phyloP scores from a whole-genome alignment of 2,797 vertebrate species.

The Danionella dracula region DNA sequence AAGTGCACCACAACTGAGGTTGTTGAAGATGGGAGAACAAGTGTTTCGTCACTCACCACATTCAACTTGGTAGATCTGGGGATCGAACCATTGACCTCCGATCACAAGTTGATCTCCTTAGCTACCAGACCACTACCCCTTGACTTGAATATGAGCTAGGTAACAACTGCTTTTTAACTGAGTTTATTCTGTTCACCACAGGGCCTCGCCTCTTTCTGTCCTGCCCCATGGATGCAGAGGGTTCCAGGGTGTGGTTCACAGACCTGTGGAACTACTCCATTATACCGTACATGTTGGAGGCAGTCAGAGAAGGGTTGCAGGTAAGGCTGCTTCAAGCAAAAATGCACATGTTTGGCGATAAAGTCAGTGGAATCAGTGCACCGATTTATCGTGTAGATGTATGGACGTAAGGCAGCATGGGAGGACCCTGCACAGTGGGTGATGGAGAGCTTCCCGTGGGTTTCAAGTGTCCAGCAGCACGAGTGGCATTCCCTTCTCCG shows the following conservation, averaged over 20 bases:
- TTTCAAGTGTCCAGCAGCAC: conserved; percentile 68
- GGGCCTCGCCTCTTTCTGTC: conserved; percentile 85
- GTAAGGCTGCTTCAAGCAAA: conserved; percentile 45
- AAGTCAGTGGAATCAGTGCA: neutral
- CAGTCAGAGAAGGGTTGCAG: conserved; percentile 82
- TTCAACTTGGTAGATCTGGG: no score
- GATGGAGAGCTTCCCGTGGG: conserved; percentile 82
- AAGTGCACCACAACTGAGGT: no score
- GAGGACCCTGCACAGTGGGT: conserved; percentile 86
- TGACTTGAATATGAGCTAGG: no score
- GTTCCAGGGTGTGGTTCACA: conserved; percentile 84
- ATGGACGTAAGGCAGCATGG: conserved; percentile 77
- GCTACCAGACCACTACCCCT: no score
- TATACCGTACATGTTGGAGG: conserved; percentile 82
- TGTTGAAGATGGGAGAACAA: no score
- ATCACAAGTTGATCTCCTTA: no score
- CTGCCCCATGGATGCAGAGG: conserved; percentile 82
- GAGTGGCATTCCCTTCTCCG: conserved; percentile 80
- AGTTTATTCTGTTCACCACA: conserved; percentile 37
- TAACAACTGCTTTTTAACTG: no score
- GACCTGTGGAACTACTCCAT: conserved; percentile 89
- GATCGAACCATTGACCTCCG: no score
- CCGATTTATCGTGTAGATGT: conserved; percentile 60
- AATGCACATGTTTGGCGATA: neutral
- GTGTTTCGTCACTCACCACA: no score